A percentile compares a stretch with the other conserved stretches of the same genome.
These are phyloP conservation scores for Girardinus metallicus DNA, from an alignment of 2,797 vertebrate species.

Conservation along the genomic window DNA sequence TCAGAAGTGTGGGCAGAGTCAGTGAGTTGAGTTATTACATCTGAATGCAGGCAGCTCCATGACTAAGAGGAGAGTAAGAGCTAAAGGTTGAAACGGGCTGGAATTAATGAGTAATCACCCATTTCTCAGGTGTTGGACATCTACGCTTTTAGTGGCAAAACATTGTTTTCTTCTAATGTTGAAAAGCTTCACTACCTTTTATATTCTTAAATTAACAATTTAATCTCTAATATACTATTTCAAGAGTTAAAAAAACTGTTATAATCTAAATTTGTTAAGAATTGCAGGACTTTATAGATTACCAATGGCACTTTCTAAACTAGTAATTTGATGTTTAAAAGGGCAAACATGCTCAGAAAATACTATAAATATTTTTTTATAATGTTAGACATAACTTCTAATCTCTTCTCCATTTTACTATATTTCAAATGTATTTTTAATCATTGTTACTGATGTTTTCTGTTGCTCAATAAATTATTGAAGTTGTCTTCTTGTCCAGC, in stretches of 20 bases:
- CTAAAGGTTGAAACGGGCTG: constrained; percentile 34
- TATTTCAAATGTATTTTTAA: neutral
- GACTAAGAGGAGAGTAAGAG: constrained; percentile 65
- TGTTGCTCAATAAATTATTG: neutral
- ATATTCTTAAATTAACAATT: neutral
- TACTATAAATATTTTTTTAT: neutral
- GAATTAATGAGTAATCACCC: constrained; percentile 22
- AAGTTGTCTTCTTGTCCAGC: neutral
- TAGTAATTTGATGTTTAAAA: neutral
- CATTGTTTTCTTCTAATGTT: neutral
- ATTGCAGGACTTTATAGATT: neutral
- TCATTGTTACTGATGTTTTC: neutral
- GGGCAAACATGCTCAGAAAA: neutral
- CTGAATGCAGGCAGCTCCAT: constrained; percentile 53
- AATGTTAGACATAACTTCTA: too few relatives aligned
- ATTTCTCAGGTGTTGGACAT: constrained; percentile 11
- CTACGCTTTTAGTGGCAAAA: neutral
- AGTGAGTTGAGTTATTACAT: constrained; percentile 50
- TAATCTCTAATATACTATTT: neutral
- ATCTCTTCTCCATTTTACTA: neutral
- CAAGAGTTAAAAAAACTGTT: neutral
- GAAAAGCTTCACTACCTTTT: neutral
- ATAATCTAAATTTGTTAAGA: neutral
- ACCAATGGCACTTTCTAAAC: neutral
- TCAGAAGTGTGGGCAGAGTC: constrained; percentile 45